Conservation (phyloP, 1,140 invertebrate genomes). For the Meteorus sp. region DNA sequence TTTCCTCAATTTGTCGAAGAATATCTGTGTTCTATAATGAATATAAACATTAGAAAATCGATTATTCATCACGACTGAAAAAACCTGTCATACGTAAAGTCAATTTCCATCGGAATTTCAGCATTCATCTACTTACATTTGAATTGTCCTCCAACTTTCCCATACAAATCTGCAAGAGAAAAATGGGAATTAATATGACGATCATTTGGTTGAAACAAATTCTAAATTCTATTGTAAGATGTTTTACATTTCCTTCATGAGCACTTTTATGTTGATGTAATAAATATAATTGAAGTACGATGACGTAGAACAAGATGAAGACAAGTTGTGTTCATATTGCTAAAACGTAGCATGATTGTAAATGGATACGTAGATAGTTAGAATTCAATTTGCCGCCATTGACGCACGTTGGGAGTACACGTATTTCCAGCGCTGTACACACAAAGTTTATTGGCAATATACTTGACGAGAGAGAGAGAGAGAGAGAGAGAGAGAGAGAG, state of each 20-base stretch:
- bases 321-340: neutral
- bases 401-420: constrained; percentile 7
- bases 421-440: constrained; percentile 8
- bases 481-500: constrained; percentile 2
- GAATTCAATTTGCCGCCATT: constrained; percentile 23
- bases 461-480: neutral
- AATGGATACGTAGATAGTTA: neutral
- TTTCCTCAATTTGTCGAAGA: constrained; percentile 43
- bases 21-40: constrained; percentile 47
- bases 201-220: too few species aligned
- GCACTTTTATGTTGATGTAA: too few species aligned
- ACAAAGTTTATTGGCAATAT: neutral
- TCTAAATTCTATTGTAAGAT: too few species aligned
- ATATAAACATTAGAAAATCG: constrained; percentile 12
- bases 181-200: neutral
- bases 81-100: neutral
- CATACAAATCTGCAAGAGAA: constrained; percentile 60
- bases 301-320: neutral
- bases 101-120: neutral
- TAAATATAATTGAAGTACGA: too few species aligned
- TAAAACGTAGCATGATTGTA: neutral
- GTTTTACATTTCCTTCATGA: too few species aligned
- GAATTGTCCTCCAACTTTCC: constrained; percentile 63
- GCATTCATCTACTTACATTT: constrained; percentile 58
- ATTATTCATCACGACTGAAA: neutral